phyloP scores from a whole-genome alignment of 2,113 vertebrate genomes.

The Perca fluviatilis region DNA sequence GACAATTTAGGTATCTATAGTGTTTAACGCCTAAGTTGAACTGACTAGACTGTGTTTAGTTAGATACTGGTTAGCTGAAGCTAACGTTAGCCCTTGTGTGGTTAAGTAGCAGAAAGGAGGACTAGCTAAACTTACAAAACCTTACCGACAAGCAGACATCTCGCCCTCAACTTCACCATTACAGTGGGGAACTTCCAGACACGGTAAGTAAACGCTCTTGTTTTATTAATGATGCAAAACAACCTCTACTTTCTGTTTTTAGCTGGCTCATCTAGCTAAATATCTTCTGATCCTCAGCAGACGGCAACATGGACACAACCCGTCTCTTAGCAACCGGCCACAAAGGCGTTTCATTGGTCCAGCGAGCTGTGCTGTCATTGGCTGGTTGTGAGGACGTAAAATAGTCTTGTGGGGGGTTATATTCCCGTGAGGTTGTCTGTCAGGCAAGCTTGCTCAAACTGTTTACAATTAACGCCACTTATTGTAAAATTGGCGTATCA shows the following conservation, averaged over 20 bases:
- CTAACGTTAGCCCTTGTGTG: slow-evolving; percentile 24
- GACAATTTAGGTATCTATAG: neutral
- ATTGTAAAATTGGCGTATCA: accelerated
- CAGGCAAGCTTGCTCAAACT: neutral
- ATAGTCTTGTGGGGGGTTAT: accelerated
- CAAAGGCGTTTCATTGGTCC: slow-evolving; percentile 58
- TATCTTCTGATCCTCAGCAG: slow-evolving; percentile 14
- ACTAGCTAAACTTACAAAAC: neutral
- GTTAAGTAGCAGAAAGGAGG: neutral
- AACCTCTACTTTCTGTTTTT: neutral
- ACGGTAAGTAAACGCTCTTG: neutral
- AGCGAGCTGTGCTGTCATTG: slow-evolving; percentile 55
- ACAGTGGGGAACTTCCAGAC: neutral
- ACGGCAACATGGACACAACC: slow-evolving; percentile 50
- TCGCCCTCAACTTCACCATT: slow-evolving; percentile 86
- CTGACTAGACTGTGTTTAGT: neutral
- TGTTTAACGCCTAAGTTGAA: neutral
- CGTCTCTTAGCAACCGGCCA: slow-evolving; percentile 78
- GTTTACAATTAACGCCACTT: accelerated
- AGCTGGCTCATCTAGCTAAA: accelerated
- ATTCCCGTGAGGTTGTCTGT: neutral
- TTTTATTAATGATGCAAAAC: neutral
- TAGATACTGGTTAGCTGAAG: slow-evolving; percentile 9
- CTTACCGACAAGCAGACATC: slow-evolving; percentile 83
- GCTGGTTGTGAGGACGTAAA: slow-evolving; percentile 23